Percentiles rank a stretch among this genome's conserved stretches.
Conservation (phyloP, 1,140 invertebrate genomes). For the Sogatella furcifera region DNA sequence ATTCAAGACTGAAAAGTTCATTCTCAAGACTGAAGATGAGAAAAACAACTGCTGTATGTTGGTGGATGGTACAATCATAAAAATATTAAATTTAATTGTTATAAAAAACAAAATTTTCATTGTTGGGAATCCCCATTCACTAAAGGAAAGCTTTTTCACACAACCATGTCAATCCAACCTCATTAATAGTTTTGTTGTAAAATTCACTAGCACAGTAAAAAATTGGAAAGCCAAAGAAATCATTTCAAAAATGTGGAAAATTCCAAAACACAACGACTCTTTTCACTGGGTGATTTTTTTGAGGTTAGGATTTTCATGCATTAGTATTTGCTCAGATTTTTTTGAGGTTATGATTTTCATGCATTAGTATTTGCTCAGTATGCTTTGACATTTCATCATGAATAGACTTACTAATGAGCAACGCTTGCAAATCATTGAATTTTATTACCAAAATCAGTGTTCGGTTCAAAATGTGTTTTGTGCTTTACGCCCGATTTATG, state of each 20-base stretch:
- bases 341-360: too few species aligned
- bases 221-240: neutral
- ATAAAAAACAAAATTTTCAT: neutral
- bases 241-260: neutral
- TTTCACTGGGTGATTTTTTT: too few species aligned
- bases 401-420: too few species aligned
- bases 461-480: too few species aligned
- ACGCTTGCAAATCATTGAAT: too few species aligned
- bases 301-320: too few species aligned
- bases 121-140: neutral
- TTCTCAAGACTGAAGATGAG: neutral
- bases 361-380: too few species aligned
- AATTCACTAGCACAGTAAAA: neutral
- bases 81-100: neutral
- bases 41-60: slow-evolving; percentile 1
- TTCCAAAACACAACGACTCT: neutral
- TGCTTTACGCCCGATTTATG: too few species aligned
- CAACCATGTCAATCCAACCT: neutral
- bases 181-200: neutral
- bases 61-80: neutral
- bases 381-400: too few species aligned
- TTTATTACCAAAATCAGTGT: too few species aligned
- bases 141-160: neutral
- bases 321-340: too few species aligned
- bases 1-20: neutral